Evolutionary conservation across 2,113 vertebrate species (phyloP).

Genomic region (Myxocyprinus asiaticus): DNA sequence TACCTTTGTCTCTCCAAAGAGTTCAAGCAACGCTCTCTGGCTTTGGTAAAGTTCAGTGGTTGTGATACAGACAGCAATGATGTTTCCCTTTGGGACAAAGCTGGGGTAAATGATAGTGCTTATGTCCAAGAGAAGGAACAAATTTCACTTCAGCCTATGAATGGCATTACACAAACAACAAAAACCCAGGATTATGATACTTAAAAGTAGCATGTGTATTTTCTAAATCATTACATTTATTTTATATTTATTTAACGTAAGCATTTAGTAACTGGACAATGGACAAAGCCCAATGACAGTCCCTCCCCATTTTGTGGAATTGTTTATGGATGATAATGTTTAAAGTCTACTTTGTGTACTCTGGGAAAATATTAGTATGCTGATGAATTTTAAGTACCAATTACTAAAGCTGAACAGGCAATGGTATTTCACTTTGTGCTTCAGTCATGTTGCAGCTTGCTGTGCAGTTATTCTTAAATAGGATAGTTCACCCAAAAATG

Average conservation of each 20-base stretch:
- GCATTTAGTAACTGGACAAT: no score
- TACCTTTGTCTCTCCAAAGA: constrained; percentile 75
- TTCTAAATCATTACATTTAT: not conserved
- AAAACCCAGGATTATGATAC: not conserved
- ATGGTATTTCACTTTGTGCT: no score
- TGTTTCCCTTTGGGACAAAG: constrained; percentile 62
- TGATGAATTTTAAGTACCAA: no score
- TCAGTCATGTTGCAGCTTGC: no score
- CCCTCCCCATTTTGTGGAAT: not conserved
- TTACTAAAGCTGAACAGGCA: no score
- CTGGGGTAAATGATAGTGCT: constrained; percentile 13
- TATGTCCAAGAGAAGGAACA: constrained; percentile 23
- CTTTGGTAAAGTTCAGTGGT: constrained; percentile 52
- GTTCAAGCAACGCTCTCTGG: constrained; percentile 70
- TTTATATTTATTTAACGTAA: not conserved
- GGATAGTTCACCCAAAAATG: no score
- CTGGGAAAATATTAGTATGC: no score
- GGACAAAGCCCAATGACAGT: no score
- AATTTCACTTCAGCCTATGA: constrained; percentile 40
- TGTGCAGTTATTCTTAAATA: no score
- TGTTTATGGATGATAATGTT: not conserved
- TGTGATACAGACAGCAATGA: constrained; percentile 27
- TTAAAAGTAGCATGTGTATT: not conserved
- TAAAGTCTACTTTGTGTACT: no score
- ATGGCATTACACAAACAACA: not conserved